phyloP scores from a whole-genome alignment of 1,140 invertebrate genomes.

The Brachionus calyciflorus region DNA sequence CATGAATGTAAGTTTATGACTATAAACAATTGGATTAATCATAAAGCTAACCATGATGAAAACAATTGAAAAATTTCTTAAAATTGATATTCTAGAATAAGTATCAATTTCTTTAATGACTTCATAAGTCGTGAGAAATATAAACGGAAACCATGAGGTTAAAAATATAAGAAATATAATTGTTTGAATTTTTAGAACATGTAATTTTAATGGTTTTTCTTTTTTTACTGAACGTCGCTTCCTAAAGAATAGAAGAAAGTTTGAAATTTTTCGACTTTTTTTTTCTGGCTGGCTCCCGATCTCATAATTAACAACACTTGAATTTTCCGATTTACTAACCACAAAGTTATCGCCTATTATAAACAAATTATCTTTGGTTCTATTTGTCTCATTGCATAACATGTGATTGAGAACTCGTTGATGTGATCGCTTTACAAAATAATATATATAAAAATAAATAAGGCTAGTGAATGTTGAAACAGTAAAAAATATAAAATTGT shows the following conservation, averaged over 20 bases:
- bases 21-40: slow-evolving; percentile 10
- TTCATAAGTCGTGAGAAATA: background rate
- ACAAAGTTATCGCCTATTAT: slow-evolving; percentile 3
- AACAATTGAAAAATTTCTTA: slow-evolving; percentile 27
- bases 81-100: background rate
- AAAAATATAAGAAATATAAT: slow-evolving; percentile 32
- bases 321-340: slow-evolving; percentile 4
- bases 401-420: background rate
- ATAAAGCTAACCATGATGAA: slow-evolving; percentile 13
- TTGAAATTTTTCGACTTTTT: background rate
- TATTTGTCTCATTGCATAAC: background rate
- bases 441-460: slow-evolving; percentile 15
- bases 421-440: slow-evolving; percentile 18
- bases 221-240: too few species aligned
- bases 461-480: background rate
- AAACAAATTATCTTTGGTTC: slow-evolving; percentile 2
- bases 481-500: slow-evolving; percentile 5
- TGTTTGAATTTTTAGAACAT: slow-evolving; percentile 1
- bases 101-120: background rate
- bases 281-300: too few species aligned
- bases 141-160: slow-evolving; percentile 22
- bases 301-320: too few species aligned
- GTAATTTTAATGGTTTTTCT: background rate
- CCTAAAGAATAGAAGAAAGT: too few species aligned
- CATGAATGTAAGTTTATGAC: background rate